A percentile compares a stretch with the other conserved stretches of the same genome.
phyloP scores from a whole-genome alignment of 1,140 invertebrate genomes.

The Thaumatotibia leucotreta region DNA sequence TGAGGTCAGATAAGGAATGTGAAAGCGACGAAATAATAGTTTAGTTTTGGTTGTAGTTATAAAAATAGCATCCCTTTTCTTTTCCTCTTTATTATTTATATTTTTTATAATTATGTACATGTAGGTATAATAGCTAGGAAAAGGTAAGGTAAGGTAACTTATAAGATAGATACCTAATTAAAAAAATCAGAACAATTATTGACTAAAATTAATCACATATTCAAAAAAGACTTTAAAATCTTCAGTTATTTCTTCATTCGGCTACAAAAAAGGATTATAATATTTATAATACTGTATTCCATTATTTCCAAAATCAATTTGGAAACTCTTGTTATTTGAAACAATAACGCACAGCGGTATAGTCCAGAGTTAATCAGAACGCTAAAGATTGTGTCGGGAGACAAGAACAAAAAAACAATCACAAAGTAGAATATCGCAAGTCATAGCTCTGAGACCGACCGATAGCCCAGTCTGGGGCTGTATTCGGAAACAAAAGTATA shows the following conservation, averaged over 20 bases:
- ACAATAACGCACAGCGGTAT: slow-evolving; percentile 70
- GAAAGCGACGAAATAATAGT: slow-evolving; percentile 15
- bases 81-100: no score
- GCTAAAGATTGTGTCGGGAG: slow-evolving; percentile 74
- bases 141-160: no score
- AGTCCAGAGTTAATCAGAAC: slow-evolving; percentile 72
- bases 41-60: no score
- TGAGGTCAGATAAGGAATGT: neutral
- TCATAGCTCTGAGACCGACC: slow-evolving; percentile 65
- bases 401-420: slow-evolving; percentile 70
- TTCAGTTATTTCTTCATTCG: neutral
- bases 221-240: no score
- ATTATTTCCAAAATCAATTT: slow-evolving; percentile 7
- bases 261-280: neutral
- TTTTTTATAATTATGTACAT: no score
- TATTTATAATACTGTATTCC: neutral
- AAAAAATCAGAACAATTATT: no score
- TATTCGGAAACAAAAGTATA: neutral
- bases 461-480: slow-evolving; percentile 20
- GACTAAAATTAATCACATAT: no score
- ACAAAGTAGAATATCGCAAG: slow-evolving; percentile 71
- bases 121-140: no score
- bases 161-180: no score
- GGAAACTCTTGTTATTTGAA: slow-evolving; percentile 32
- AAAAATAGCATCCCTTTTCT: no score